Evolutionary conservation across 2,797 vertebrate species (phyloP), one percentile per base, ranked within the genome.

Genomic region (Channa striata): DNA sequence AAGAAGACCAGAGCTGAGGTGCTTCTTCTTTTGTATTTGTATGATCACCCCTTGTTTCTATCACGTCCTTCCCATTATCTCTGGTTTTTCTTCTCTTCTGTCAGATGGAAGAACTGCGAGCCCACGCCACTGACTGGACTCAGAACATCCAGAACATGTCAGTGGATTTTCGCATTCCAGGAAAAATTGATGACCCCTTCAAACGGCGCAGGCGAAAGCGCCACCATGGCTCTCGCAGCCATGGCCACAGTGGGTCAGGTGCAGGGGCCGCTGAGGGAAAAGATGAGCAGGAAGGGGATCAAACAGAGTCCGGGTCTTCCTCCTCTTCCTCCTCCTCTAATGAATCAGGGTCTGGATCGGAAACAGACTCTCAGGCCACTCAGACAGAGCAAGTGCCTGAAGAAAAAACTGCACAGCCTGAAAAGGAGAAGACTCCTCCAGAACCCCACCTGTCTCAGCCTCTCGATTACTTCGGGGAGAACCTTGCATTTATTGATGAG

Each of bases 1-100:
- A 94, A 95, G 81, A 96, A 96, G 72, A 97, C 97, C 2, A 90
- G 95, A 73, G 96, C 95, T 40, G 96, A 98, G 96, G 97, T 97
- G 72, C 44, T 46, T 53, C 37, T 68, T 51, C 11, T 59, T 12
- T 37, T 8, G 4, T 34, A 8, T 47, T 17, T 48, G 8, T 51
- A 74, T 62, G 12, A 49, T 25, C 23, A 39, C 36, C 0, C n/a
- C 6, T 49, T 46, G 5, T 12, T 36, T 49, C 46, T 39, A 1
- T 16, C 20, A 30, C 33, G 66, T 59, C 58, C 47, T 66, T 11
- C 50, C 17, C 30, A 54, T 63, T 46, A 63, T 2, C 37, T 68
- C 30, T 74, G 49, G 2, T 62, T 57, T 43, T 46, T 13, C n/a
- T 43, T 10, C 37, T 46, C 34, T 36, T 57, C 59, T 76, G 20